Conservation (phyloP, 2,888 invertebrate genomes). For the Nomada ruficornis region DNA sequence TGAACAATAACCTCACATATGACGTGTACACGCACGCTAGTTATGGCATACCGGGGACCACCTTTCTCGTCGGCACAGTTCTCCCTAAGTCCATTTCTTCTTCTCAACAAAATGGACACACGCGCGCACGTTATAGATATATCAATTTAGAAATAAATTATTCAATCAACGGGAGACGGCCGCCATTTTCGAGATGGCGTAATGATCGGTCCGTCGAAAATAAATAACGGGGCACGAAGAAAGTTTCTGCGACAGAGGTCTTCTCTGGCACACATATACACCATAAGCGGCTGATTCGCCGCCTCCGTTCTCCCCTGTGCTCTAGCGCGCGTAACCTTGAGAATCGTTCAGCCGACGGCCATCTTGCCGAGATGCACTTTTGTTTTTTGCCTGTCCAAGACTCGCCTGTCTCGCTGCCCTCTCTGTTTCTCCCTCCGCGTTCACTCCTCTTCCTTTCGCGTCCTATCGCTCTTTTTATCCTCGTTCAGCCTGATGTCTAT, state of each 20-base stretch:
- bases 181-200: slow-evolving; percentile 12
- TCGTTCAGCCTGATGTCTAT: slow-evolving; percentile 35
- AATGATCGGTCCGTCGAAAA: slow-evolving; percentile 29
- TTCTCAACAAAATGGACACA: too few relatives aligned
- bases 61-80: background rate
- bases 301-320: slow-evolving; percentile 60
- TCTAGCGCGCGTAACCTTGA: slow-evolving; percentile 78
- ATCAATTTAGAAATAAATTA: too few relatives aligned
- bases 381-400: slow-evolving; percentile 79
- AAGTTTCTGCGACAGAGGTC: slow-evolving; percentile 51
- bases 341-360: slow-evolving; percentile 81
- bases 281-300: slow-evolving; percentile 52
- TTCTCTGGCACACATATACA: slow-evolving; percentile 63
- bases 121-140: too few relatives aligned
- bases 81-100: too few relatives aligned
- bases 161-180: background rate
- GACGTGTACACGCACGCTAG: background rate
- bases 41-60: background rate
- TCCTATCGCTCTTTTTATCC: slow-evolving; percentile 33
- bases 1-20: slow-evolving; percentile 47
- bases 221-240: slow-evolving; percentile 60
- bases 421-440: slow-evolving; percentile 54
- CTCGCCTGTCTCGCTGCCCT: slow-evolving; percentile 68
- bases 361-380: slow-evolving; percentile 83
- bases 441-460: slow-evolving; percentile 41